Evolutionary conservation across 1,140 invertebrate species (phyloP), one percentile per base, ranked within the genome.

Genomic region (Ylistrum balloti): DNA sequence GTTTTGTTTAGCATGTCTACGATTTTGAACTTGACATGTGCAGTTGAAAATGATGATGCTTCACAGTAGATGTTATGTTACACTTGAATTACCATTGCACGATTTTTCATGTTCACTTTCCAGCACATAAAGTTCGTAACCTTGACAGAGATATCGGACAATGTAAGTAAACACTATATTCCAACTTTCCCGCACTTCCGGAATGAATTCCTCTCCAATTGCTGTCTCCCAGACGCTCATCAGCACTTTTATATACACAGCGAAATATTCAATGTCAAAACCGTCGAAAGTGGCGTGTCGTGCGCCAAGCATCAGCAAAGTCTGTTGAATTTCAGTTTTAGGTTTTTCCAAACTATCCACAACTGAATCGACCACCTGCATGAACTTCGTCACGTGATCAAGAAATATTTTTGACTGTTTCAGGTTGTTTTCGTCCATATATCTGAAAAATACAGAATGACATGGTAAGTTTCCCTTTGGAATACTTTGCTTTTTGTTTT

Each of bases 121-220:
- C 9, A 74, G 56, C 48, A 92, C 22, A 56, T 90, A 92, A 56
- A 94, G 90, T 88, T 94, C 91, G 56, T 94, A 95, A 13, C 94
- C 94, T 38, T 94, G 90, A n/a, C 89, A 87, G 90, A 95, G 93
- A 33, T 93, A 86, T 22, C 89, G 85, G 28, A 93, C 90, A 9
- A 95, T 87, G 90, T 93, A 95, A 38, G 92, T 91, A 56, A 95
- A 93, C 13, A 93, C 48, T 3, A 90, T 33, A 3, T 48, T 86
- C 94, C 94, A 95, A 87, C 91, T 89, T 10, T 95, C 93, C 28
- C 91, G 85, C 2, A 95, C 93, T 90, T 95, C 94, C 86, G 88
- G 88, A 86, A 93, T 94, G 45, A 93, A 95, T 88, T 94, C 93
- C 74, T 95, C 93, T 0, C 94, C 93, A 17, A 95, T 93, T 13